Base-by-base conservation (phyloP, 2,113 vertebrate species). In the Macrotus californicus region DNA sequence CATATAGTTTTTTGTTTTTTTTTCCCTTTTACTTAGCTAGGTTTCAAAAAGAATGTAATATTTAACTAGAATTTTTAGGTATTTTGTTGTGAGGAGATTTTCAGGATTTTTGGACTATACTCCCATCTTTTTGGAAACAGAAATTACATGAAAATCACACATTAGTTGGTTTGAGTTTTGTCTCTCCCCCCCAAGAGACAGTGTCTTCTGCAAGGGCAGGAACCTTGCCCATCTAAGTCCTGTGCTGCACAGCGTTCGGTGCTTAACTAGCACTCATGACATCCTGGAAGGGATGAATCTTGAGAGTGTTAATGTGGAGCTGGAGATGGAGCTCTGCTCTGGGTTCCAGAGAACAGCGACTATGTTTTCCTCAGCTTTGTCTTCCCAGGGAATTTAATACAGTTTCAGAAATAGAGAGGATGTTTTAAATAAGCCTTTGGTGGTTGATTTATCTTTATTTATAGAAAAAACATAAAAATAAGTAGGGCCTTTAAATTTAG, bases 401-500 rank as follows among this genome's bases (percentile, higher is more conserved):
- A 75, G 16, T 70, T 89, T 70, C 70, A 89, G 46, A 66, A 75
- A 72, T 7, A 87, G n/a, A 89, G n/a, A 6, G 15, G 48, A 19
- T 93, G 12, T 69, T 83, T 93, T 18, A 15, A 72, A 16, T 11
- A 92, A n/a, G 24, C 39, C 52, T 56, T 96, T 91, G 21, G 52
- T 93, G 61, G n/a, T 61, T 70, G 89, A 41, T 81, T 91, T 93
- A 87, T 91, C 52, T 66, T 86, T 48, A 75, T 69, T 80, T 92
- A 16, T 73, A 22, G 82, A 46, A 75, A 92, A 89, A 72, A 91
- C 61, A 46, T 24, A 94, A 77, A 76, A 79, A 69, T 50, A 34
- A 93, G 36, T 61, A 36, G 50, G 18, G 41, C 29, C 34, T 88
- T 95, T 84, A 92, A n/a, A 43, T 85, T 84, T 91, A 72, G 34